phyloP scores from a whole-genome alignment of 2,888 invertebrate species.

The Quadroppia sp. region DNA sequence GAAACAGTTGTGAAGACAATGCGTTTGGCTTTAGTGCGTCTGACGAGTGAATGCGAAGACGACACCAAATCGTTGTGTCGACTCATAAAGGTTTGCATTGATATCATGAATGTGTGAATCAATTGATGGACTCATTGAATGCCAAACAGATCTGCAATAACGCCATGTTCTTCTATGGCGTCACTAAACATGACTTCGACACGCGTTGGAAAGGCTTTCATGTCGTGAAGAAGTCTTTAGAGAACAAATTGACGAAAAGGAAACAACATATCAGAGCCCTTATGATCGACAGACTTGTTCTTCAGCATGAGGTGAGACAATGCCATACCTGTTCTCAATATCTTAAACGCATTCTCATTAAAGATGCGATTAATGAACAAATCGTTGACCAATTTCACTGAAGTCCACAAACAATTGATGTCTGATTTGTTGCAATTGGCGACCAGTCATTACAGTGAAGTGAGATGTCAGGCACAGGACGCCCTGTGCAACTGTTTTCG shows the following conservation, averaged over 20 bases:
- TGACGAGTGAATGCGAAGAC: background rate
- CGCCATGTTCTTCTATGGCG: slow-evolving; percentile 58
- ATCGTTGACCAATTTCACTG: slow-evolving; percentile 57
- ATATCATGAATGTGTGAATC: background rate
- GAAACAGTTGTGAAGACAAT: slow-evolving; percentile 8
- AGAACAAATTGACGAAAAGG: slow-evolving; percentile 53
- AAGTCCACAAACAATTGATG: slow-evolving; percentile 61
- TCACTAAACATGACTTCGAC: slow-evolving; percentile 60
- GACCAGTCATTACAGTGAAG: slow-evolving; percentile 65
- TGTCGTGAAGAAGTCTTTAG: slow-evolving; percentile 55
- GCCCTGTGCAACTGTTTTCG: slow-evolving; percentile 63
- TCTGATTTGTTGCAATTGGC: slow-evolving; percentile 62
- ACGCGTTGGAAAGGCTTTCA: slow-evolving; percentile 65
- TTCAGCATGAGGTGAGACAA: slow-evolving; percentile 61
- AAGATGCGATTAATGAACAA: slow-evolving; percentile 53
- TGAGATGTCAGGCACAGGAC: slow-evolving; percentile 65
- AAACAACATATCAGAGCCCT: slow-evolving; percentile 62
- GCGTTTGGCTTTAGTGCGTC: background rate
- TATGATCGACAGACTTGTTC: slow-evolving; percentile 63
- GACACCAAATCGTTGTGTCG: slow-evolving; percentile 41
- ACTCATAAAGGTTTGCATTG: slow-evolving; percentile 3
- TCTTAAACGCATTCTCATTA: slow-evolving; percentile 43
- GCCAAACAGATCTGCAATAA: background rate
- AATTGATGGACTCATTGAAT: background rate
- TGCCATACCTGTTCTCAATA: slow-evolving; percentile 8